phyloP scores from a whole-genome alignment of 2,888 invertebrate genomes.

The Sipha maydis region DNA sequence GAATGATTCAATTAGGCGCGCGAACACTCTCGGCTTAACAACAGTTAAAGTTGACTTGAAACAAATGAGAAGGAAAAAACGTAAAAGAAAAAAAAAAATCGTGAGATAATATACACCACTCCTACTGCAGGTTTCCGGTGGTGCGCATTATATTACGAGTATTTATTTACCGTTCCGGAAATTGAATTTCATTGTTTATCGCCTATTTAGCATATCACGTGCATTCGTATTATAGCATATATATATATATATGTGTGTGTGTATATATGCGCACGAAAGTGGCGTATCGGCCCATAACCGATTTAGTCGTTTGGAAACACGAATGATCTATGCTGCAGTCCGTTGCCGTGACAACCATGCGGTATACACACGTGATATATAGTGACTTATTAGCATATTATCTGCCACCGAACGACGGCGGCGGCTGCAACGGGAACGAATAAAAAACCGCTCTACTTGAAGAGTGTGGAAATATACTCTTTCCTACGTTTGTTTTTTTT shows the following conservation, averaged over 20 bases:
- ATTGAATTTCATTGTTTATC: constrained; percentile 54
- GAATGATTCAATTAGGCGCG: constrained; percentile 1
- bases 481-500: constrained; percentile 24
- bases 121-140: constrained; percentile 42
- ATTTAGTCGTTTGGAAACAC: constrained; percentile 57
- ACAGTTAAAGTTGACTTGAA: not conserved
- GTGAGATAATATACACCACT: not conserved
- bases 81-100: not conserved
- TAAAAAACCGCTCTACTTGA: constrained; percentile 47
- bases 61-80: not conserved
- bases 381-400: constrained; percentile 55
- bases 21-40: not conserved
- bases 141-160: constrained; percentile 9
- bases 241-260: no score
- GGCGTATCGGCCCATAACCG: constrained; percentile 55
- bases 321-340: constrained; percentile 33
- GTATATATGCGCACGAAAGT: not conserved
- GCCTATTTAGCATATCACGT: constrained; percentile 48
- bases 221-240: not conserved
- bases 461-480: constrained; percentile 17
- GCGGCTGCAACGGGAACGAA: not conserved
- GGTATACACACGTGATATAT: not conserved
- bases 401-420: constrained; percentile 1
- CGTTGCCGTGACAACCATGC: constrained; percentile 49
- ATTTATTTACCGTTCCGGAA: constrained; percentile 52